Base-by-base conservation (phyloP, 2,113 vertebrate genomes). In the Pandion haliaetus region DNA sequence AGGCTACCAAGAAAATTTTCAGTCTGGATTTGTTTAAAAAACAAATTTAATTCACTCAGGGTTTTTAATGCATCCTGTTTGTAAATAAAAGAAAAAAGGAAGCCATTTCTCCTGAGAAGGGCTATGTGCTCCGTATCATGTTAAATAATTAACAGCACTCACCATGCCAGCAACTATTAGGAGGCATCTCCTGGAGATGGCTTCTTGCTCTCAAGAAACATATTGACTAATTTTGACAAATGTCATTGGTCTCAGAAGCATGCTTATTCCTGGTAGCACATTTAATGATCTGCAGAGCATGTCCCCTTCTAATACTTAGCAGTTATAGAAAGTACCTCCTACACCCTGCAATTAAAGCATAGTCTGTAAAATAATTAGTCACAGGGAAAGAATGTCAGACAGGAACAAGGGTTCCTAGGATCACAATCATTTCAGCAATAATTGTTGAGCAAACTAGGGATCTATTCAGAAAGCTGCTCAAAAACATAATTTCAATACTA, bases 131-230 rank as follows among this genome's bases (percentile, higher is more conserved):
- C 81, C 29, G 17, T 84, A 82, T 93, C 71, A 77, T 61, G 83
- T 78, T 98, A 97, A 98, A 98, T 98, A 98, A 98, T 99, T 98
- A 97, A 98, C 97, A 93, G 72, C 96, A 97, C 84, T 98, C 97
- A 97, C 93, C 84, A 93, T 34, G 59, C 81, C 92, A 95, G 69
- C 26, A 91, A 73, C 98, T 98, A 97, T 61, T 79, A 91, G 91
- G 92, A 95, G 94, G 91, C 55, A 50, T 93, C 95, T 96, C 76
- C 90, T 94, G 57, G 76, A 90, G 88, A 57, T 94, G 95, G 72
- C 85, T 78, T 91, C 95, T 97, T 98, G 96, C 94, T 97, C 96
- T 97, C 74, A 40, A 80, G 86, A 93, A 96, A 91, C 78, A 96
- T 79, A 88, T 11, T 61, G 85, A 87, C 82, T 96, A 94, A 84